Evolutionary conservation across 2,888 invertebrate genomes (phyloP), one percentile per base, ranked within the genome.

Genomic region (Trichopoda pennipes): DNA sequence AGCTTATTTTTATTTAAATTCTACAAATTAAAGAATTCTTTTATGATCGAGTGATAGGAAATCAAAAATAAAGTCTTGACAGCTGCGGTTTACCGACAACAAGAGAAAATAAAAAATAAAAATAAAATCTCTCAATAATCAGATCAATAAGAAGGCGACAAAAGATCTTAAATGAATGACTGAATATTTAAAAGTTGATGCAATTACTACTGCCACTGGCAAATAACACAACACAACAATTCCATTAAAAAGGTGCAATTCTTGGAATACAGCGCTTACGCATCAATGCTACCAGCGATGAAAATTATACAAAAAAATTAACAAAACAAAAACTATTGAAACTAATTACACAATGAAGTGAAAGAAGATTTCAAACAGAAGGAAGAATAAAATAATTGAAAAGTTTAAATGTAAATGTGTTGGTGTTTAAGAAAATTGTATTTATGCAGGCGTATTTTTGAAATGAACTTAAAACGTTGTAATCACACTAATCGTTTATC

Each of bases 181-280:
- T 49, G 63, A 63, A 38, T 51, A 14, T 35, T 70, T 14, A 63
- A 38, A 28, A 73, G 19, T 68, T 79, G 70, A 82, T 82, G 79
- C 79, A 82, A 79, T 82, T 82, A 82, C 75, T 76, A 75, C 66
- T 72, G 79, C 72, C 75, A 72, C 6, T 82, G 79, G 75, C 82
- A 73, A 72, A 44, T 76, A 82, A 76, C 75, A 82, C 82, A 82
- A 76, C 75, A 82, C 82, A 82, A 82, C 79, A 82, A 82, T 82
- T 82, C 75, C 68, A 82, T 82, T 82, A 82, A 79, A 78, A 82
- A 79, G 82, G 82, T 82, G 82, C 72, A 82, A 82, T 82, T 82
- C 82, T 63, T 9, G 56, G 82, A 79, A 74, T 49, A 49, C 49
- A 28, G 61, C 49, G 68, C 61, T 80, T 80, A 74, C 51, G 56